Percentiles rank a stretch among this genome's conserved stretches.
phyloP scores from a whole-genome alignment of 2,888 invertebrate genomes.

The Diaperis boleti region DNA sequence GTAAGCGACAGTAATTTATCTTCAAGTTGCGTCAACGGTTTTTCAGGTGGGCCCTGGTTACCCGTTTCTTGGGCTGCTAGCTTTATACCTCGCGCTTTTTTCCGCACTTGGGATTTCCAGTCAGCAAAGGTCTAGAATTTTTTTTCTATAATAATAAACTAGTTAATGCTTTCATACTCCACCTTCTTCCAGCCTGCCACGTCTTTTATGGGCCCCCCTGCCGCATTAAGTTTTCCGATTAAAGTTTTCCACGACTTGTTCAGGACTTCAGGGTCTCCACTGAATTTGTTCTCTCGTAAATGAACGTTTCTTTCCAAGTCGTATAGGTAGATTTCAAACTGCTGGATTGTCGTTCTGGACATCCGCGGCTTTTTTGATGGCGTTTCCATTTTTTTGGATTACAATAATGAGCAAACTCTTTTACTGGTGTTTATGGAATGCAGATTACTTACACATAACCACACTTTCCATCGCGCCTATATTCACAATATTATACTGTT shows the following conservation, averaged over 20 bases:
- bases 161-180: too few relatives aligned
- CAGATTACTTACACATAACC: too few relatives aligned
- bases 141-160: too few relatives aligned
- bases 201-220: not conserved
- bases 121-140: not conserved
- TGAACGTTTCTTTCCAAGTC: not conserved
- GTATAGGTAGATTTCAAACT: not conserved
- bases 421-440: too few relatives aligned
- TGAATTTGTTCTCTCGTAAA: not conserved
- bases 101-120: not conserved
- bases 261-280: not conserved
- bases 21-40: too few relatives aligned
- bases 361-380: not conserved
- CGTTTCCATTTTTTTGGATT: too few relatives aligned
- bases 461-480: too few relatives aligned
- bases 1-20: too few relatives aligned
- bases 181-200: not conserved
- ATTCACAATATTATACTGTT: not conserved
- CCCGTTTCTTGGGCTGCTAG: not conserved
- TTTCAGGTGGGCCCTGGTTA: too few relatives aligned
- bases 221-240: not conserved
- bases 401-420: too few relatives aligned
- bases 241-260: not conserved
- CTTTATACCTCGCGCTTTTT: not conserved
- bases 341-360: not conserved